phyloP scores from a whole-genome alignment of 2,113 vertebrate genomes.

The Puntigrus tetrazona region DNA sequence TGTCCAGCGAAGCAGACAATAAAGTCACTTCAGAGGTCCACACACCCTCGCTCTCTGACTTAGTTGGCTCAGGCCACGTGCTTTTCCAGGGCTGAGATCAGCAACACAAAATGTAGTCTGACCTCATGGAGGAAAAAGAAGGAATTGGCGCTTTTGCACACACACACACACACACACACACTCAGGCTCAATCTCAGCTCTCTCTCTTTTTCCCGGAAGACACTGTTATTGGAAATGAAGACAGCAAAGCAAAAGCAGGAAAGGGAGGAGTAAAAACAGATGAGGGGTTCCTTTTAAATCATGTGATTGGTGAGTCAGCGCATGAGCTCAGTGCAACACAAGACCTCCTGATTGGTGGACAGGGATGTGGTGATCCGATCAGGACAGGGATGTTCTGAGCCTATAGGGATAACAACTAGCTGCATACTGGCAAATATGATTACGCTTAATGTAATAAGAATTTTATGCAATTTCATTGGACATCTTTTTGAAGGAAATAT shows the following conservation, averaged over 20 bases:
- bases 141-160: not conserved
- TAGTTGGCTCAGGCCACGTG: conserved; percentile 9
- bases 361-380: conserved; percentile 43
- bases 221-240: conserved; percentile 54
- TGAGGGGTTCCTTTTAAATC: conserved; percentile 46
- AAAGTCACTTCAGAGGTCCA: conserved; percentile 35
- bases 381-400: conserved; percentile 18
- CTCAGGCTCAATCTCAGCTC: conserved; percentile 11
- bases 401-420: not conserved
- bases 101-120: conserved; percentile 46
- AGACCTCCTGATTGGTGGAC: conserved; percentile 46
- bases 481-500: not conserved
- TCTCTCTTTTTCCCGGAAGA: conserved; percentile 52
- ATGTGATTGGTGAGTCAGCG: conserved; percentile 56
- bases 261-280: conserved; percentile 39
- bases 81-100: conserved; percentile 52
- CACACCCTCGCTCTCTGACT: conserved; percentile 8
- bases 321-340: conserved; percentile 51
- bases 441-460: not conserved
- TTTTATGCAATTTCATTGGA: not conserved
- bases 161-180: not conserved
- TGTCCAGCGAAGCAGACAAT: conserved; percentile 36
- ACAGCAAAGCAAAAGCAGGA: conserved; percentile 39
- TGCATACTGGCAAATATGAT: not conserved
- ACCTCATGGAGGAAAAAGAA: conserved; percentile 44